phyloP scores from a whole-genome alignment of 1,140 invertebrate species.

The Psilanteris sp. region DNA sequence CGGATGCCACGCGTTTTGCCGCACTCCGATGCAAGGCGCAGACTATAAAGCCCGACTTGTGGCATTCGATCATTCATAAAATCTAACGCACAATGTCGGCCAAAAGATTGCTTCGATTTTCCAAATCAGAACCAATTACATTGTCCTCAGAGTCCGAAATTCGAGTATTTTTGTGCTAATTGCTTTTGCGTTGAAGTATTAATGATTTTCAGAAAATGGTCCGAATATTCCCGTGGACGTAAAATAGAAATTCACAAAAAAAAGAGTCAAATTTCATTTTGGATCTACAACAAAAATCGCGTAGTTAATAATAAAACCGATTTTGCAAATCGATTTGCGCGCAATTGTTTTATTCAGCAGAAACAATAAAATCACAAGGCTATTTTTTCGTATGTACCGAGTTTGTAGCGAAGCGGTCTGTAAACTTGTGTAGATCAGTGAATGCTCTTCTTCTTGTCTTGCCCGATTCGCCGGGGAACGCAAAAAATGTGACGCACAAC shows the following conservation, averaged over 20 bases:
- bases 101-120: too few relatives aligned
- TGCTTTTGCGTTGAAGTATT: too few relatives aligned
- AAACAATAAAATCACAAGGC: constrained; percentile 51
- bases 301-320: too few relatives aligned
- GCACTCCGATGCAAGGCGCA: constrained; percentile 20
- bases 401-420: constrained; percentile 58
- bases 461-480: constrained; percentile 66
- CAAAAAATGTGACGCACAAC: constrained; percentile 70
- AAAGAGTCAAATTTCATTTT: too few relatives aligned
- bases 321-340: not conserved
- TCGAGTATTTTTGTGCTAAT: constrained; percentile 40
- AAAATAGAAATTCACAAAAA: too few relatives aligned
- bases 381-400: constrained; percentile 55
- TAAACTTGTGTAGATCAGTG: constrained; percentile 61
- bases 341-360: constrained; percentile 9
- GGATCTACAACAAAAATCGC: not conserved
- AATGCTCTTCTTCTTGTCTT: constrained; percentile 69
- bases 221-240: too few relatives aligned
- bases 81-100: constrained; percentile 20
- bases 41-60: constrained; percentile 41
- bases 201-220: too few relatives aligned
- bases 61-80: constrained; percentile 42
- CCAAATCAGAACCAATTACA: too few relatives aligned
- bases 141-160: too few relatives aligned
- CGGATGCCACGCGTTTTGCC: constrained; percentile 50